These are phyloP conservation scores for Agonum fuliginosum DNA, from an alignment of 2,888 invertebrate species.

Conservation along the genomic window DNA sequence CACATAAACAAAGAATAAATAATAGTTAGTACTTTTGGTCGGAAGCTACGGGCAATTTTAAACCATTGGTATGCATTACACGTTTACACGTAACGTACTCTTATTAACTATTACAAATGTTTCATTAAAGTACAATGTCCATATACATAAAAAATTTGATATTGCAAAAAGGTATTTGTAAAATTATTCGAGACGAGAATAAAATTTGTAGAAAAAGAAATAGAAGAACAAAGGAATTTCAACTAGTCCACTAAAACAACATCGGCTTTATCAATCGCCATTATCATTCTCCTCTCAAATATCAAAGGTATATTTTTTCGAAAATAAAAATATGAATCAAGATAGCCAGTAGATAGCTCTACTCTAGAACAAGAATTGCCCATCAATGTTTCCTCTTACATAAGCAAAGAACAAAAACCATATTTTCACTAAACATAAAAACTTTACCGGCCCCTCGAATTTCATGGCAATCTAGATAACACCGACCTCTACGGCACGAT, in stretches of 20 bases:
- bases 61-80: no score
- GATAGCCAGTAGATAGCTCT: constrained; percentile 1
- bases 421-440: constrained; percentile 34
- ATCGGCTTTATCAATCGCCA: constrained; percentile 9
- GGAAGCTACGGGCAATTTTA: no score
- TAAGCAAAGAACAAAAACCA: constrained; percentile 41
- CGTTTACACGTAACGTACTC: no score
- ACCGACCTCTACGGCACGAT: neutral
- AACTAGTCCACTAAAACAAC: constrained; percentile 1
- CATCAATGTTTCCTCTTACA: constrained; percentile 34
- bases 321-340: constrained; percentile 44
- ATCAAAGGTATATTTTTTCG: constrained; percentile 20
- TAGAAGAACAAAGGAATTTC: neutral
- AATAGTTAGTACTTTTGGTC: no score
- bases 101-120: no score
- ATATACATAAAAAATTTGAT: neutral
- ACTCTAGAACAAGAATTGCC: constrained; percentile 15
- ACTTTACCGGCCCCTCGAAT: constrained; percentile 42
- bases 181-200: neutral
- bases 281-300: constrained; percentile 11
- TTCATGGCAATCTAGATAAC: constrained; percentile 41
- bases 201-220: neutral
- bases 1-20: no score
- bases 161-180: neutral
- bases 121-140: no score